A percentile compares a stretch with the other conserved stretches of the same genome.
Conservation (phyloP, 1,140 invertebrate genomes). For the Cryptotermes secundus region DNA sequence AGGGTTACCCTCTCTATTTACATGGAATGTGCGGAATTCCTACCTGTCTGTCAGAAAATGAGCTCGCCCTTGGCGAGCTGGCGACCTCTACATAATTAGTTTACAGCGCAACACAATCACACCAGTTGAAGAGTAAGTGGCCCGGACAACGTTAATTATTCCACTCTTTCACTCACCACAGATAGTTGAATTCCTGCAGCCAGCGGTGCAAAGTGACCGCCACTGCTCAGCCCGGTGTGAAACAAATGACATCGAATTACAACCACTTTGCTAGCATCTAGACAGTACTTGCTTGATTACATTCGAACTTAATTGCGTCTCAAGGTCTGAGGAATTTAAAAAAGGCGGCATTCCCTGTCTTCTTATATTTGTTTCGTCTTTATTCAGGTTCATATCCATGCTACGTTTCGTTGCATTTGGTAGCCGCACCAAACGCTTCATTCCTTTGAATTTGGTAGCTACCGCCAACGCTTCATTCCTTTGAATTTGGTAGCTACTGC, state of each 20-base stretch:
- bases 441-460: no score
- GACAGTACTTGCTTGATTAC: neutral
- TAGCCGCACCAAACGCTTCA: neutral
- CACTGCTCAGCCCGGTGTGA: neutral
- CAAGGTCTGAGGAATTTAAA: neutral
- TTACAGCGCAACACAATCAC: no score
- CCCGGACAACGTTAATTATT: no score
- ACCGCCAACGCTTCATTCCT: no score
- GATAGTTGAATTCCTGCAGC: no score
- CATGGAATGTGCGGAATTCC: no score
- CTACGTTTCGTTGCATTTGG: neutral
- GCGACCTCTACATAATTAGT: no score
- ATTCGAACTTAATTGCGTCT: slow-evolving; percentile 9
- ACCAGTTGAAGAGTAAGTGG: no score
- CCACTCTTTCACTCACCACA: neutral
- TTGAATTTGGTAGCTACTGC: no score
- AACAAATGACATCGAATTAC: slow-evolving; percentile 8
- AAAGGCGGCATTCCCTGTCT: neutral
- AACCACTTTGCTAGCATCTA: neutral
- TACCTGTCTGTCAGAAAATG: no score
- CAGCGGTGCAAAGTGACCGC: neutral
- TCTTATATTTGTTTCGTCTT: neutral
- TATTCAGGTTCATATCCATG: neutral
- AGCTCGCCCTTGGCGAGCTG: no score
- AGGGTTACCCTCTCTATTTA: no score